phyloP scores from a whole-genome alignment of 2,113 vertebrate species.

The Addax nasomaculatus region DNA sequence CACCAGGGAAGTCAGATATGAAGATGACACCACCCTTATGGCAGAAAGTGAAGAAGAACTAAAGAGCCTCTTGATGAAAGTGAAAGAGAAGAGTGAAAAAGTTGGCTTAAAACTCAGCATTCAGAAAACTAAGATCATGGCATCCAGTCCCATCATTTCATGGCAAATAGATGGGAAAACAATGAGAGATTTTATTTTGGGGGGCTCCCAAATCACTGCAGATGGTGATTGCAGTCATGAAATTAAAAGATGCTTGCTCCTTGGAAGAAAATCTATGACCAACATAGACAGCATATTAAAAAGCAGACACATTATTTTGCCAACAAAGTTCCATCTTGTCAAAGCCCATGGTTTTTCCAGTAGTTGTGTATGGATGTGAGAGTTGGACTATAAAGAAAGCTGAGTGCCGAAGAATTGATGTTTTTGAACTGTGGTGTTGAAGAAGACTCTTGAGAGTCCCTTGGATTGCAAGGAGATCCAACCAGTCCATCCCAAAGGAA shows the following conservation, averaged over 20 bases:
- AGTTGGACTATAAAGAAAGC: neutral
- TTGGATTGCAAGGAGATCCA: neutral
- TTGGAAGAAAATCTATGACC: neutral
- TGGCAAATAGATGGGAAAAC: neutral
- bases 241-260: neutral
- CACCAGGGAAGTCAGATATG: neutral
- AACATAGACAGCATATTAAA: neutral
- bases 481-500: neutral
- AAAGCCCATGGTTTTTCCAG: neutral
- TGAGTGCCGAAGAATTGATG: rapidly evolving
- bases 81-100: neutral
- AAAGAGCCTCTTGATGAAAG: neutral
- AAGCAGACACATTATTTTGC: neutral
- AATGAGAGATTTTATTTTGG: neutral
- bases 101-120: neutral
- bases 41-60: neutral
- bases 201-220: neutral
- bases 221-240: neutral
- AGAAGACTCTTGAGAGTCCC: neutral
- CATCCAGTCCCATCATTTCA: neutral
- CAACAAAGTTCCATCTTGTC: neutral
- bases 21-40: neutral
- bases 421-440: neutral
- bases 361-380: neutral
- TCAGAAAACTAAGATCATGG: neutral